Evolutionary conservation across 1,140 invertebrate species (phyloP).

Genomic region (Drosophila chauvacae): DNA sequence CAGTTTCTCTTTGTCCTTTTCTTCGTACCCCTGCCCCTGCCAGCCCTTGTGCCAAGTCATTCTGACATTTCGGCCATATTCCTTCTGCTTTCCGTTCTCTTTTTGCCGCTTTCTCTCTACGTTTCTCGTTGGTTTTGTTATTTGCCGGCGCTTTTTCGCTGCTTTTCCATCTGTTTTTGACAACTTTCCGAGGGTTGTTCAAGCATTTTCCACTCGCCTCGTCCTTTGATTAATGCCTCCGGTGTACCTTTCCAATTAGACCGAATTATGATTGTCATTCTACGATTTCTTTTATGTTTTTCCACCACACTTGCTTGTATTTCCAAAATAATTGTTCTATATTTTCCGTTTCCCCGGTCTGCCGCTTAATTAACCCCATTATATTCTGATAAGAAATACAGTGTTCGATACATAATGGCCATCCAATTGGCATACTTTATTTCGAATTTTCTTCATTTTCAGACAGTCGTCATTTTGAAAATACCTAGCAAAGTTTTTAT

Average conservation of each 20-base stretch:
- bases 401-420: background rate
- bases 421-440: background rate
- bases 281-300: slow-evolving; percentile 14
- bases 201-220: slow-evolving; percentile 35
- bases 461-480: too few relatives aligned
- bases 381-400: slow-evolving; percentile 13
- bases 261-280: slow-evolving; percentile 37
- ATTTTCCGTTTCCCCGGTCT: slow-evolving; percentile 1
- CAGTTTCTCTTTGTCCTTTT: slow-evolving; percentile 11
- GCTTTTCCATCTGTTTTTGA: slow-evolving; percentile 49
- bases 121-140: slow-evolving; percentile 35
- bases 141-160: slow-evolving; percentile 68
- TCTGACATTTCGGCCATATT: slow-evolving; percentile 68
- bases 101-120: slow-evolving; percentile 1
- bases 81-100: slow-evolving; percentile 16
- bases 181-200: slow-evolving; percentile 69
- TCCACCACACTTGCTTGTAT: background rate
- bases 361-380: slow-evolving; percentile 18
- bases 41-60: slow-evolving; percentile 12
- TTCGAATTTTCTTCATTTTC: background rate
- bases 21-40: slow-evolving; percentile 17
- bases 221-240: slow-evolving; percentile 48
- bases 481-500: too few relatives aligned
- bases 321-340: slow-evolving; percentile 20
- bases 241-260: slow-evolving; percentile 43